These are phyloP conservation scores for Philopotamus ludificatus DNA, from an alignment of 1,140 invertebrate species.

Conservation along the genomic window DNA sequence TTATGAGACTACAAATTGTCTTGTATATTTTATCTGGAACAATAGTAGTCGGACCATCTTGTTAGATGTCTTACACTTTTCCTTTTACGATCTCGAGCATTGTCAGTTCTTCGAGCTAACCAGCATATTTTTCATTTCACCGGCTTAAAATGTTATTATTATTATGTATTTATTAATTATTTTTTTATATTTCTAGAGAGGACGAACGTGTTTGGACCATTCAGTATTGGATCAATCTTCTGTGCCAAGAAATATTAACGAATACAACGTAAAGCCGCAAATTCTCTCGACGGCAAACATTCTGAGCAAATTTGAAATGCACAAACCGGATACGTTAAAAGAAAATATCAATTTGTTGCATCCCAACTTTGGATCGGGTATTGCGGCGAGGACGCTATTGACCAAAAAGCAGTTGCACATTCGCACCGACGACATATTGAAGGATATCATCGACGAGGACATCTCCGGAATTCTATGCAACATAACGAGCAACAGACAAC, in stretches of 20 bases:
- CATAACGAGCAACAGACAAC: conserved; percentile 6
- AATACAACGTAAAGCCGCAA: conserved; percentile 33
- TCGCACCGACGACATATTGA: conserved; percentile 13
- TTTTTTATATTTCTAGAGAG: conserved; percentile 33
- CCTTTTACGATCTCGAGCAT: too few relatives aligned
- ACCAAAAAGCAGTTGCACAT: conserved; percentile 3
- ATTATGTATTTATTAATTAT: not conserved
- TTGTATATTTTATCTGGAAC: too few relatives aligned
- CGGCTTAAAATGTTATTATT: too few relatives aligned
- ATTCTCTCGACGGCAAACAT: conserved; percentile 26
- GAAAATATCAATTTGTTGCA: not conserved
- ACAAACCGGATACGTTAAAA: conserved; percentile 6
- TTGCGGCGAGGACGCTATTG: conserved; percentile 5
- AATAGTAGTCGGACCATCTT: too few relatives aligned
- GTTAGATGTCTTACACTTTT: too few relatives aligned
- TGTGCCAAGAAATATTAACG: conserved; percentile 39
- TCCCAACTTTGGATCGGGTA: conserved; percentile 5
- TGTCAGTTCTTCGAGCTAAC: too few relatives aligned
- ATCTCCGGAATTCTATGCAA: conserved; percentile 13
- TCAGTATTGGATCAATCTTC: conserved; percentile 39
- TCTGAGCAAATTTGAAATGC: conserved; percentile 29
- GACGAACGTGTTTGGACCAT: conserved; percentile 40
- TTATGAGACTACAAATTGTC: too few relatives aligned
- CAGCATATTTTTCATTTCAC: too few relatives aligned
- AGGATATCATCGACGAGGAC: conserved; percentile 13